Conservation (phyloP, 2,797 vertebrate species). For the Sebastes goodei region DNA sequence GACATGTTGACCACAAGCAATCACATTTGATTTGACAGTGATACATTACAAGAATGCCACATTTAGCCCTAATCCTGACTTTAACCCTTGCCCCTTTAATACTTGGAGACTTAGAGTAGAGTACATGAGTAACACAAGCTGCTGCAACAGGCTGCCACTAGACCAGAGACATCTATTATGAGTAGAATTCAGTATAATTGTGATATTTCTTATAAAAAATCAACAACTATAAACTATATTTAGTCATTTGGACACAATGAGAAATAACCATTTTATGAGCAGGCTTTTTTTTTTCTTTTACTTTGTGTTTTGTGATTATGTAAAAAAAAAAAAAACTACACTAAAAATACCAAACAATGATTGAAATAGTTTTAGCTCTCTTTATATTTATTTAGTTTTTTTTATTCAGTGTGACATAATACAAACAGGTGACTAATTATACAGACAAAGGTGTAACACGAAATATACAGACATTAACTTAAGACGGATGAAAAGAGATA, state of each 20-base stretch:
- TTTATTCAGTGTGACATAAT: no score
- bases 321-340: neutral
- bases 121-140: slow-evolving; percentile 23
- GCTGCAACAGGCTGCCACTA: neutral
- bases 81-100: slow-evolving; percentile 66
- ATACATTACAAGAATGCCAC: slow-evolving; percentile 38
- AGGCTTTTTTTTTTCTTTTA: neutral
- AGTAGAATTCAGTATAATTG: neutral
- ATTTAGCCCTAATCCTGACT: slow-evolving; percentile 69
- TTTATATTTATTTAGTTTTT: neutral
- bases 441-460: no score
- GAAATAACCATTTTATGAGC: neutral
- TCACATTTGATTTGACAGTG: slow-evolving; percentile 9
- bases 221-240: neutral
- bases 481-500: no score
- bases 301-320: neutral
- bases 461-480: no score
- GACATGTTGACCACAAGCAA: neutral
- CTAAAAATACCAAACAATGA: neutral
- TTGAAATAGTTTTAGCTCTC: neutral
- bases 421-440: no score
- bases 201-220: neutral
- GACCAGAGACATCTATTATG: neutral
- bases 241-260: neutral
- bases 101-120: slow-evolving; percentile 30